phyloP scores from a whole-genome alignment of 2,797 vertebrate genomes.

The Alauda arvensis region DNA sequence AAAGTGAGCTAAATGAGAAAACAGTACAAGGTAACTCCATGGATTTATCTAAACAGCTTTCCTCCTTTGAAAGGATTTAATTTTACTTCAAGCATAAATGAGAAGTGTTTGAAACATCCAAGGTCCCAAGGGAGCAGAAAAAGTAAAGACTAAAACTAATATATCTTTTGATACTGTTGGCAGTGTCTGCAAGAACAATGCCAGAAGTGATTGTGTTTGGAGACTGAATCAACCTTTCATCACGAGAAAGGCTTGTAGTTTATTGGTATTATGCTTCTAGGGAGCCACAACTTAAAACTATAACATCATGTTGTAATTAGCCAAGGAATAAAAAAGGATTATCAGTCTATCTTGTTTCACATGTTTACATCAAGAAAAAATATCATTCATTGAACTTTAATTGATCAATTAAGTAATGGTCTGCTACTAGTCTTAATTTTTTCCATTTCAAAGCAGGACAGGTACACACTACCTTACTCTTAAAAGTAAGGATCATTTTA shows the following conservation, averaged over 20 bases:
- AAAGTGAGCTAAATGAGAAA: constrained; percentile 21
- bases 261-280: background rate
- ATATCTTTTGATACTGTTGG: background rate
- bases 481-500: background rate
- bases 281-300: background rate
- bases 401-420: background rate
- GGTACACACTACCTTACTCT: background rate
- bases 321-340: background rate
- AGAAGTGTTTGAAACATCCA: background rate
- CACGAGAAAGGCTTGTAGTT: background rate
- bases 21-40: background rate
- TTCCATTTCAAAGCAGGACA: background rate
- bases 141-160: background rate
- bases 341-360: background rate
- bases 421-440: background rate
- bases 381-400: background rate
- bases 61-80: constrained; percentile 21
- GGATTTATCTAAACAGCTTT: constrained; percentile 38
- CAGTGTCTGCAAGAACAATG: background rate
- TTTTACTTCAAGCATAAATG: constrained; percentile 11
- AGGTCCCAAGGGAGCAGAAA: background rate
- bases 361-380: background rate
- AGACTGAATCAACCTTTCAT: background rate
- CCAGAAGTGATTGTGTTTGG: background rate
- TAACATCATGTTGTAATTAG: background rate